Conservation (phyloP, 2,888 invertebrate species). For the Pseudococcus jackbeardsleyi region DNA sequence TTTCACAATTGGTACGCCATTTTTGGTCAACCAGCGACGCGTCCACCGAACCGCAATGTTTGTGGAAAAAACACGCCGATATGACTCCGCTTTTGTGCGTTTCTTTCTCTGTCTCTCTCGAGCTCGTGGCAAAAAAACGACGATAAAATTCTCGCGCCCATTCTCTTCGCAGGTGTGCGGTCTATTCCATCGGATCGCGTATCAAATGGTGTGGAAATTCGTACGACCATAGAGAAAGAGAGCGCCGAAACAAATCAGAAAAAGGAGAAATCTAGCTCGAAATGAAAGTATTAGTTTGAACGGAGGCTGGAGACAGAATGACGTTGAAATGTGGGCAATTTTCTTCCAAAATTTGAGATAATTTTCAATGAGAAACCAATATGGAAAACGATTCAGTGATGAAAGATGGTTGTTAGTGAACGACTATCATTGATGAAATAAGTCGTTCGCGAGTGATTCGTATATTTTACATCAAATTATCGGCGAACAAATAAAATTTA, state of each 20-base stretch:
- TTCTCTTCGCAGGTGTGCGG: slow-evolving; percentile 19
- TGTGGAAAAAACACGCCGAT: not conserved
- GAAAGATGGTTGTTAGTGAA: too few relatives aligned
- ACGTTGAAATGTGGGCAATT: too few relatives aligned
- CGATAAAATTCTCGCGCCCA: not conserved
- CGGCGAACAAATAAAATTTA: too few relatives aligned
- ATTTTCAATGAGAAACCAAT: too few relatives aligned
- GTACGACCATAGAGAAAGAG: not conserved
- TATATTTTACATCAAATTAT: too few relatives aligned
- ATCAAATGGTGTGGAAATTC: slow-evolving; percentile 4
- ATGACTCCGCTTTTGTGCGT: not conserved
- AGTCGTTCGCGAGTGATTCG: too few relatives aligned
- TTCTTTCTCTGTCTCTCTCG: not conserved
- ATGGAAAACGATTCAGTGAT: too few relatives aligned
- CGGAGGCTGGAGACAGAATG: too few relatives aligned
- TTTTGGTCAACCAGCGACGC: not conserved
- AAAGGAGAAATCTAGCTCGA: not conserved
- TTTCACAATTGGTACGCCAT: slow-evolving; percentile 3
- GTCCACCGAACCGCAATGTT: not conserved
- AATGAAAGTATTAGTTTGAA: too few relatives aligned
- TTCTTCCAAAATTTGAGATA: too few relatives aligned
- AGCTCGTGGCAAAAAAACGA: not conserved
- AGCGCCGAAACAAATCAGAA: not conserved
- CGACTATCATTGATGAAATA: too few relatives aligned
- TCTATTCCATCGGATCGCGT: not conserved